Conservation (phyloP, 2,888 invertebrate species). For the Campaea margaritaria region DNA sequence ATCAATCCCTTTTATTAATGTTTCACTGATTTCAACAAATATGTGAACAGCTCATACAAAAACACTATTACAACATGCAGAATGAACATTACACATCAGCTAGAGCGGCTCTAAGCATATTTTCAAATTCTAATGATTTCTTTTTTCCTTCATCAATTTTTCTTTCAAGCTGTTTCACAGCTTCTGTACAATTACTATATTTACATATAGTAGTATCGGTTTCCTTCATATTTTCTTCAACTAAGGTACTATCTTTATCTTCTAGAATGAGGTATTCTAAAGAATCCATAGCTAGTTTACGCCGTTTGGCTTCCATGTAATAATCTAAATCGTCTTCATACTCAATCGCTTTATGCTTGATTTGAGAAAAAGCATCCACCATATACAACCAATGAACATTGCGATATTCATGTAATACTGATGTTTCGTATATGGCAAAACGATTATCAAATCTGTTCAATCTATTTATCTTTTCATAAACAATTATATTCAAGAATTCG, state of each 20-base stretch:
- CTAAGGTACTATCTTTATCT: constrained; percentile 70
- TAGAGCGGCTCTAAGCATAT: constrained; percentile 75
- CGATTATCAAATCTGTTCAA: constrained; percentile 74
- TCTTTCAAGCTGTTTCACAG: constrained; percentile 76
- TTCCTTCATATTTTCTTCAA: constrained; percentile 67
- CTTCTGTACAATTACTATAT: constrained; percentile 65
- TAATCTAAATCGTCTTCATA: constrained; percentile 71
- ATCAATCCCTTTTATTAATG: constrained; percentile 45
- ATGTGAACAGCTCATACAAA: constrained; percentile 40
- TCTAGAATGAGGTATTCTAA: constrained; percentile 73
- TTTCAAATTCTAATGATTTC: constrained; percentile 78
- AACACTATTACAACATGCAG: constrained; percentile 37
- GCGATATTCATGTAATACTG: constrained; percentile 80
- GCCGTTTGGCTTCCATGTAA: constrained; percentile 70
- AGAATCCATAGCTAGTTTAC: constrained; percentile 71
- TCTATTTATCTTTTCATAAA: constrained; percentile 82
- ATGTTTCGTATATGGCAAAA: constrained; percentile 85
- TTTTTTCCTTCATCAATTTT: constrained; percentile 75
- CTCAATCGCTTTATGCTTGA: constrained; percentile 71
- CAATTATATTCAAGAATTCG: constrained; percentile 83
- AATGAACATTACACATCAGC: constrained; percentile 50
- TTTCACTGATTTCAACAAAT: constrained; percentile 38
- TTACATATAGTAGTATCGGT: constrained; percentile 65
- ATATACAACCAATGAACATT: constrained; percentile 86
- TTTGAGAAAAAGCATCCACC: constrained; percentile 57